These are phyloP conservation scores for Sinocyclocheilus rhinocerous DNA, from an alignment of 2,113 vertebrate genomes.

Conservation along the genomic window DNA sequence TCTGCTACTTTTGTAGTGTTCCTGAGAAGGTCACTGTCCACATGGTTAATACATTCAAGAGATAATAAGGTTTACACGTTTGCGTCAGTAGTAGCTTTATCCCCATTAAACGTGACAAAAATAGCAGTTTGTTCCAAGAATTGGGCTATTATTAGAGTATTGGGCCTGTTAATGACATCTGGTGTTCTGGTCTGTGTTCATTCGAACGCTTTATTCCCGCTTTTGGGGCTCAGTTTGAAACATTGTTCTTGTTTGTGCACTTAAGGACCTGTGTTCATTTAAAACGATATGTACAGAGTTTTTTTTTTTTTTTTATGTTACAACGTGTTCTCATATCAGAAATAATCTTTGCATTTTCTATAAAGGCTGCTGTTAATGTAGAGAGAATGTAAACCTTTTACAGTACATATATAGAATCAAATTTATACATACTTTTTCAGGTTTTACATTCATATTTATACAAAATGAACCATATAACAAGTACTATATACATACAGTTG, in stretches of 20 bases:
- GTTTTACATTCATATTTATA: not conserved
- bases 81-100: conserved; percentile 42
- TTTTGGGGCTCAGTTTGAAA: not conserved
- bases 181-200: conserved; percentile 42
- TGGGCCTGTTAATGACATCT: conserved; percentile 18
- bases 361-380: not conserved
- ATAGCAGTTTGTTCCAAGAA: conserved; percentile 49
- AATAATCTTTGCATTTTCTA: not conserved
- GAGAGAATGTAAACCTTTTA: not conserved
- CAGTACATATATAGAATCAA: not conserved
- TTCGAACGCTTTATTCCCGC: conserved; percentile 7
- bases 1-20: conserved; percentile 26
- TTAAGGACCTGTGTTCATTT: not conserved
- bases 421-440: not conserved
- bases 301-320: too few relatives aligned
- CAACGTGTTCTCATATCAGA: not conserved
- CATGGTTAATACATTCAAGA: conserved; percentile 33
- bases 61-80: conserved; percentile 42
- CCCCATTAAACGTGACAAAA: conserved; percentile 44
- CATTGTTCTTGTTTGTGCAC: not conserved
- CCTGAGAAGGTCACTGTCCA: conserved; percentile 48
- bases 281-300: not conserved
- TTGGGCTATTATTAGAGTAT: conserved; percentile 40
- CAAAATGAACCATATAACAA: too few relatives aligned
- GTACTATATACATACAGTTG: too few relatives aligned